Evolutionary conservation across 1,140 invertebrate genomes (phyloP), one percentile per base, ranked within the genome.

Genomic region (Lutraria rhynchaena): DNA sequence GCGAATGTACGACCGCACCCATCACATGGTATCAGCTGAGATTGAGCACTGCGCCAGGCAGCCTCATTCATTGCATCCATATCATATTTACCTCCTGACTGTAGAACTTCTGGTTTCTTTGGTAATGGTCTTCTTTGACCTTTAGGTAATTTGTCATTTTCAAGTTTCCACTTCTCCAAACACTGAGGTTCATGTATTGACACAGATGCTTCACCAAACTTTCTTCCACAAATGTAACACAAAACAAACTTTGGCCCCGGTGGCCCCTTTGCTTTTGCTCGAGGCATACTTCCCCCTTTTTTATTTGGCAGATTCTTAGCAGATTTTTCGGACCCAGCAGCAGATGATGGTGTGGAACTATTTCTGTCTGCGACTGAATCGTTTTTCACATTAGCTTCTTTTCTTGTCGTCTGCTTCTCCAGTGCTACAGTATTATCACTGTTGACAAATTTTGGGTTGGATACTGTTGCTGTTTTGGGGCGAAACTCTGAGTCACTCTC

Each of bases 101-200:
- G 58, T 17, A 88, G 33, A 33, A 87, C 90, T 22, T 95, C 94
- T 9, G 95, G 95, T 89, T 95, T 95, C 57, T 92, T 87, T 9
- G 95, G 95, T 76, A 94, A 93, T 0, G 94, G 92, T 84, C 94
- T 89, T 65, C 94, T 91, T 70, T 94, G 93, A 60, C 92, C 87
- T 31, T 92, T 89, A 3, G 95, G 95, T 49, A 96, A 88, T 86
- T 95, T 94, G 19, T 94, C 92, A 86, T 96, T 96, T 88, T 96
- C 95, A 53, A 92, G 89, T 44, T 94, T 93, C 95, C 96, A 96
- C 87, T 95, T 96, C 87, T 95, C 94, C 37, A 96, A 87, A 86
- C 96, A 96, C 83, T 96, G 95, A 0, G 95, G 95, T 87, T 96
- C 95, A 90, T 96, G 96, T 78, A 96, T 95, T 22, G 88, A 90